Conservation (phyloP, 2,888 invertebrate genomes). For the Gymnocheta viridis region DNA sequence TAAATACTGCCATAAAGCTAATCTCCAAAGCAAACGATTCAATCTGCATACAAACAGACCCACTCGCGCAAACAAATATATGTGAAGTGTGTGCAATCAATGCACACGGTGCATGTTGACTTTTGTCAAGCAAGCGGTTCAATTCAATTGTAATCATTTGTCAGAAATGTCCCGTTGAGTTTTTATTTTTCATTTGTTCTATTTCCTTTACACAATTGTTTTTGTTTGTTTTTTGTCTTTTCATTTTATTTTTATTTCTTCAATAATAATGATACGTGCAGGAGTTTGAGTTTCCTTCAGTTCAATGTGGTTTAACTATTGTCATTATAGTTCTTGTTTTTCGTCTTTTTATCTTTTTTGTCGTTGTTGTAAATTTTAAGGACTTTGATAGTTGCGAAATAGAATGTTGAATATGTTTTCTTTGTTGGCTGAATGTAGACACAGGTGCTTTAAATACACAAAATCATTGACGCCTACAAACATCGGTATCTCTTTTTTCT, state of each 20-base stretch:
- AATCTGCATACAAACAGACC: background rate
- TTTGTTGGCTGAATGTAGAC: conserved; percentile 53
- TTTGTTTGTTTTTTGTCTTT: background rate
- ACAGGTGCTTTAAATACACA: conserved; percentile 73
- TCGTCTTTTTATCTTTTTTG: background rate
- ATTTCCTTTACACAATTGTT: background rate
- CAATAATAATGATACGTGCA: background rate
- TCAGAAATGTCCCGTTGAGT: conserved; percentile 59
- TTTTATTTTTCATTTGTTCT: conserved; percentile 32
- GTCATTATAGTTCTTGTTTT: conserved; percentile 31
- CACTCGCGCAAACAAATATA: background rate
- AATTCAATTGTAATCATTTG: conserved; percentile 54
- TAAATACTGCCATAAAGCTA: conserved; percentile 18
- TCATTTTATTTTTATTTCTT: conserved; percentile 5
- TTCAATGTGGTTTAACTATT: conserved; percentile 27
- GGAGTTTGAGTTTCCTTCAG: background rate
- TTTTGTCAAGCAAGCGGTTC: conserved; percentile 31
- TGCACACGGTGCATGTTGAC: conserved; percentile 3
- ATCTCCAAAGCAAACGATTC: conserved; percentile 34
- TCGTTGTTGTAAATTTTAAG: conserved; percentile 24
- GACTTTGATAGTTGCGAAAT: conserved; percentile 70
- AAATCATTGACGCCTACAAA: conserved; percentile 72
- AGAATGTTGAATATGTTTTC: conserved; percentile 54
- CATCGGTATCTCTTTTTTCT: conserved; percentile 55
- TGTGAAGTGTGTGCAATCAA: too few relatives aligned